These are phyloP conservation scores for Aurelia aurita complex sp. Pacific DNA, from an alignment of 30 jellyfish, hydroid and myxozoan genomes.

Conservation along the genomic window DNA sequence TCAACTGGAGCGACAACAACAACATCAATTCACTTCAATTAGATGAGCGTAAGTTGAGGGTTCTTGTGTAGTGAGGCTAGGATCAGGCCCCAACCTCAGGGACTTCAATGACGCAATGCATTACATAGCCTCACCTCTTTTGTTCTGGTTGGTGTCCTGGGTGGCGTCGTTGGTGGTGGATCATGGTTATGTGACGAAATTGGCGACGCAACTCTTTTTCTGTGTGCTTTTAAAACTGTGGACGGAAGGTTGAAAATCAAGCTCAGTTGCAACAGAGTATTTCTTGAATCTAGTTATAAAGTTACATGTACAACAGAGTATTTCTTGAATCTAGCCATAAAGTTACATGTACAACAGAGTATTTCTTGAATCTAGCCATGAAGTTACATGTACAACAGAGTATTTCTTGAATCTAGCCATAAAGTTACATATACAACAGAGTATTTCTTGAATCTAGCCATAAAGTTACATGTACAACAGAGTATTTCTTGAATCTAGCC, in stretches of 20 bases:
- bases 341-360: not conserved
- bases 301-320: too few relatives aligned
- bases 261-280: not conserved
- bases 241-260: not conserved
- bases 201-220: constrained; percentile 71
- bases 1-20: too few relatives aligned
- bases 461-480: not conserved
- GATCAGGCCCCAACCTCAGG: too few relatives aligned
- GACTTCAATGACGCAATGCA: not conserved
- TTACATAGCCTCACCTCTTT: constrained; percentile 46
- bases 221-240: constrained; percentile 75
- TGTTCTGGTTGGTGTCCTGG: constrained; percentile 71
- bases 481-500: not conserved
- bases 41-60: too few relatives aligned
- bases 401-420: not conserved
- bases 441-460: not conserved
- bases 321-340: too few relatives aligned
- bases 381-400: not conserved
- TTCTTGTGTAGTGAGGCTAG: too few relatives aligned
- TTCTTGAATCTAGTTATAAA: too few relatives aligned
- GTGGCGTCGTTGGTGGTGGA: constrained; percentile 74
- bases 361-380: not conserved
- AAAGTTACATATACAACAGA: not conserved
- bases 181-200: constrained; percentile 71
- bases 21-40: too few relatives aligned